Base-by-base conservation (phyloP, 2,113 vertebrate species). In the Dasyprocta punctata region DNA sequence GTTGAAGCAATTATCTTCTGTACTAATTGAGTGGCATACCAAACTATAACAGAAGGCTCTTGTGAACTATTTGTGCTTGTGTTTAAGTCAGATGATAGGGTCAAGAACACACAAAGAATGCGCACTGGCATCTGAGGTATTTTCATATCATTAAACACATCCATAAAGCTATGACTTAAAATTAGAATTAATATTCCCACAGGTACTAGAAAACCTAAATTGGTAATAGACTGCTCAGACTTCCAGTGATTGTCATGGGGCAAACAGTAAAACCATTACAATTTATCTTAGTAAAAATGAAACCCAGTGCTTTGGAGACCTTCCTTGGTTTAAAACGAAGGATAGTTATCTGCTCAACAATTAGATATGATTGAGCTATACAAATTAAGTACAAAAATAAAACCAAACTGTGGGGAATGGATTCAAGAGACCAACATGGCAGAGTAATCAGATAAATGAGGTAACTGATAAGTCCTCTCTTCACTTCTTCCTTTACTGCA, bases 141-240 rank as follows among this genome's bases (percentile, higher is more conserved):
- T 97, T 96, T 67, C 7, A 54, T 92, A 86, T 87, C 69, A 89
- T 54, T 86, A 75, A 95, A 91, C 19, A 95, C 4, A 92, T 86
- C 49, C 49, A 61, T 22, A 88, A 88, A 91, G 67, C 65, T 87
- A 91, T 94, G 44, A 94, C 69, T 58, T 38, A 82, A 89, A 96
- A 41, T 24, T 84, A 82, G 41, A 67, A 89, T 95, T 92, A 75
- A 52, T 85, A 96, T 96, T 85, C 47, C 26, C 17, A 92, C 10
- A n/a, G 56, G 24, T 20, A 41, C 17, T 90, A 36, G 54, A 87
- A 95, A 96, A 63, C 14, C 67, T 67, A 81, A 94, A 86, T 94
- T 90, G 28, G 89, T 96, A 93, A 71, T 93, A 94, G 20, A 44
- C 81, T 95, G 86, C 30, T 52, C 11, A 71, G 60, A 91, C 71